Base-by-base conservation (phyloP, 2,797 vertebrate genomes). In the Pygocentrus nattereri region DNA sequence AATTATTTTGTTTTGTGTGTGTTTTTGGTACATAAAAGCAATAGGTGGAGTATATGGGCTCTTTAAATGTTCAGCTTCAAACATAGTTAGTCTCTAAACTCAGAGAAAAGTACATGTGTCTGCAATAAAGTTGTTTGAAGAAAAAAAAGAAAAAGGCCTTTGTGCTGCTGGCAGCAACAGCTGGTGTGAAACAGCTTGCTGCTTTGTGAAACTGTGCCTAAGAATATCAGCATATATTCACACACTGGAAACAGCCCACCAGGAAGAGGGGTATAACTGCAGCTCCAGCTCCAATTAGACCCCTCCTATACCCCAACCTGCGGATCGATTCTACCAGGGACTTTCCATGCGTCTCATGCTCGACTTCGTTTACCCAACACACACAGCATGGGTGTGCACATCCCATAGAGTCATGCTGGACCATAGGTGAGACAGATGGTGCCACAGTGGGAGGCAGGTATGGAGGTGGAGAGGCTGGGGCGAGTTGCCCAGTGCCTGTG, bases 401-500 rank as follows among this genome's bases (percentile, higher is more conserved):
- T 58, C 50, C 44, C 23, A 49, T 47, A 64, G 50, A 41, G 74
- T 79, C 78, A 59, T 23, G 44, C 52, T 80, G 78, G 75, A 82
- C 59, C 38, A 70, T 77, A 75, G 70, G 81, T 69, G 34, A 44
- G 41, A 74, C 86, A 87, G 81, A 84, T 87, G 84, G 86, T 65
- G 3, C 18, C 52, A 67, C 80, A 49, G 64, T 62, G 59, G 25
- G 80, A 78, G 62, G 52, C 64, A 49, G 77, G 56, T 73, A 80
- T 41, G 34, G 41, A 73, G 71, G 44, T 82, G 58, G 69, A 69
- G 50, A 30, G 52, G 67, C 70, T 80, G 68, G 25, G 47, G 64
- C 50, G n/a, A 70, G 61, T 30, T 64, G 25, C 23, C 16, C 16
- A 2, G 59, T 71, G 82, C 76, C 85, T 84, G 76, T 54, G 79